Conservation (phyloP, 2,888 invertebrate genomes). For the Orthosia incerta region DNA sequence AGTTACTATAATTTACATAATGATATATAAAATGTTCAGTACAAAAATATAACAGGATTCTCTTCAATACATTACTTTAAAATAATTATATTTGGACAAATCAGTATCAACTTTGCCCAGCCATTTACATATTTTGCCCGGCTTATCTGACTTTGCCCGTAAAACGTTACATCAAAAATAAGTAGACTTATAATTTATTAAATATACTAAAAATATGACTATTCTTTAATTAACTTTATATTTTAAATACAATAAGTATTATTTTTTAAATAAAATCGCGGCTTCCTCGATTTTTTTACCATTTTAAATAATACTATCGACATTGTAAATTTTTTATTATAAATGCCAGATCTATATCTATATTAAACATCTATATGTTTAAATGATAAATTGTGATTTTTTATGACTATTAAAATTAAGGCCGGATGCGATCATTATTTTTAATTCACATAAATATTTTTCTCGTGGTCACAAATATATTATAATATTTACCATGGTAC, state of each 20-base stretch:
- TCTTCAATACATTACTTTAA: slow-evolving; percentile 20
- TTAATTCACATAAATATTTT: too few relatives aligned
- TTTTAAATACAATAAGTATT: slow-evolving; percentile 24
- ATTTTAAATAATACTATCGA: slow-evolving; percentile 13
- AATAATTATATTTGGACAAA: slow-evolving; percentile 12
- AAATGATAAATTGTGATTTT: neutral
- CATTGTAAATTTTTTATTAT: slow-evolving; percentile 5
- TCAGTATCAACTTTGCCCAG: slow-evolving; percentile 11
- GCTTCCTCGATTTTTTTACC: neutral
- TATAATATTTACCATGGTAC: too few relatives aligned
- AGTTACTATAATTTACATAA: slow-evolving; percentile 58
- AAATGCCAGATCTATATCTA: neutral
- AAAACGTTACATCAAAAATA: slow-evolving; percentile 12
- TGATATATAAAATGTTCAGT: slow-evolving; percentile 55
- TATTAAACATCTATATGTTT: neutral
- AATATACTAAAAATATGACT: slow-evolving; percentile 49
- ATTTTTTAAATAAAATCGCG: neutral
- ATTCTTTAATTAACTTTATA: slow-evolving; percentile 32
- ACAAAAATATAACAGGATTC: slow-evolving; percentile 48
- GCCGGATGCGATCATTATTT: too few relatives aligned
- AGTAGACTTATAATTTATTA: slow-evolving; percentile 21
- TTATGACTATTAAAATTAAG: slow-evolving; percentile 15
- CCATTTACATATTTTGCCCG: neutral
- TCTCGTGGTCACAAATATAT: too few relatives aligned
- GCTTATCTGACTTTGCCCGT: slow-evolving; percentile 15